Evolutionary conservation across 2,797 vertebrate genomes (phyloP).

Genomic region (Eospalax fontanierii): DNA sequence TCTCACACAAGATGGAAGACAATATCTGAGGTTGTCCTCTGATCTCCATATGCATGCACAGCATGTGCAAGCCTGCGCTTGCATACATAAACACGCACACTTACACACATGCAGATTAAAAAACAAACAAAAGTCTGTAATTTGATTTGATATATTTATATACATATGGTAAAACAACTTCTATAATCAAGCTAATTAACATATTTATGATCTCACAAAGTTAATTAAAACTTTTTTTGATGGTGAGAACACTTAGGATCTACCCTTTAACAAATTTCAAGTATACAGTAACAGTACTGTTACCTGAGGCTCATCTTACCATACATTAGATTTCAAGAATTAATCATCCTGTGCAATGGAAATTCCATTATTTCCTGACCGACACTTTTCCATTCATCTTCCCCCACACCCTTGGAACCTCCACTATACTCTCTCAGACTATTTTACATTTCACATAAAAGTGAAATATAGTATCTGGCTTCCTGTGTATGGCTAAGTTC

Average conservation of each 20-base stretch:
- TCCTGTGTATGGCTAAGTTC: not conserved
- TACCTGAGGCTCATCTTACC: not conserved
- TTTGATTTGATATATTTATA: not conserved
- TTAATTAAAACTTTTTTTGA: not conserved
- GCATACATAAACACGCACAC: not conserved
- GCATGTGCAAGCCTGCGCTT: not conserved
- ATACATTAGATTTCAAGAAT: not conserved
- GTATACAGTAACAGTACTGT: not conserved
- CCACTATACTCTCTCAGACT: not conserved
- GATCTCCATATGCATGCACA: too few relatives aligned
- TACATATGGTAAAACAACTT: not conserved
- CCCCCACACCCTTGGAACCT: not conserved
- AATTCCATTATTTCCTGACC: not conserved
- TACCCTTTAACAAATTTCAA: not conserved
- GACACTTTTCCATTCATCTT: not conserved
- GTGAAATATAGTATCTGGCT: not conserved
- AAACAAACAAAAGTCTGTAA: not conserved
- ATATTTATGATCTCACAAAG: not conserved
- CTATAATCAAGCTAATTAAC: not conserved
- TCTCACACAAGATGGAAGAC: not conserved
- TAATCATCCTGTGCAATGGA: not conserved
- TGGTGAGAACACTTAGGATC: not conserved
- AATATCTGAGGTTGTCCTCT: not conserved
- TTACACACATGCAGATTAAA: not conserved
- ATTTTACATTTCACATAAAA: constrained; percentile 6